Evolutionary conservation across 2,113 vertebrate genomes (phyloP).

Genomic region (Ciconia stormi): DNA sequence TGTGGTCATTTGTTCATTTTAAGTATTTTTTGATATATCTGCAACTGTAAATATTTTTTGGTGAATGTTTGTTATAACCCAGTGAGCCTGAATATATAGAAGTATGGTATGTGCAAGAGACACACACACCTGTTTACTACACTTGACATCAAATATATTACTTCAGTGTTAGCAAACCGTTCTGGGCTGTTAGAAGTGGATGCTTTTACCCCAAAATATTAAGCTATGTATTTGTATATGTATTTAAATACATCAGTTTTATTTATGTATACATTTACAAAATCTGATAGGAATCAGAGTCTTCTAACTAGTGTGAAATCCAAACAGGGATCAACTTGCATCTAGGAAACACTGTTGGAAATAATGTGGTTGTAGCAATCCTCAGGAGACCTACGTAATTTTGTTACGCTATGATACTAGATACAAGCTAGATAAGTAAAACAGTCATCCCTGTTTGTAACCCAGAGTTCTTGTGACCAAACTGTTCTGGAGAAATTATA

Average conservation of each 20-base stretch:
- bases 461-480: background rate
- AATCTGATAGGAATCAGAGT: background rate
- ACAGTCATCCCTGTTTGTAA: background rate
- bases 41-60: background rate
- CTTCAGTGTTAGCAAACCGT: background rate
- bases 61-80: background rate
- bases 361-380: background rate
- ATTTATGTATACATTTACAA: background rate
- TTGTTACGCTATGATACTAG: background rate
- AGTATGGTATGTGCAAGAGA: background rate
- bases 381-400: background rate
- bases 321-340: background rate
- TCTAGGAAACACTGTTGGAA: background rate
- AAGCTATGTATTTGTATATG: background rate
- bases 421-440: background rate
- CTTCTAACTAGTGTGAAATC: background rate
- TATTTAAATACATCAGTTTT: background rate
- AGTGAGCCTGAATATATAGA: background rate
- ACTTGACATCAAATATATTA: background rate
- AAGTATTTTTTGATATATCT: background rate
- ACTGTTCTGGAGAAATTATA: background rate
- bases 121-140: accelerated
- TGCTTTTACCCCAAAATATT: background rate
- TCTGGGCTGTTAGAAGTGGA: background rate
- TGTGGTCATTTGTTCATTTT: background rate